Evolutionary conservation across 1,140 invertebrate species (phyloP).

Genomic region (Dufourea novaeangliae): DNA sequence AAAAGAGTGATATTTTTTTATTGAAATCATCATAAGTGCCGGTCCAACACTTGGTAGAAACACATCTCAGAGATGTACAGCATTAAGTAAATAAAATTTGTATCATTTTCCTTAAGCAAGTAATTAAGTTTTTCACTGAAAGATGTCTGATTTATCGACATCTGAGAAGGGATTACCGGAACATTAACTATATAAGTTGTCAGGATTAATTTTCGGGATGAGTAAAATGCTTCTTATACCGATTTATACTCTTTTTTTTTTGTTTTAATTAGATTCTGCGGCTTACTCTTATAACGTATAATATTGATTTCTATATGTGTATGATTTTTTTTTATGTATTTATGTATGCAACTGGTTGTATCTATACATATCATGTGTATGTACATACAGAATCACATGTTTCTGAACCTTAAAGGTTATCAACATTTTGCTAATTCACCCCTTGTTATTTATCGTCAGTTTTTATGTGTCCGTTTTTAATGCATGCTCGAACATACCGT

Average conservation of each 20-base stretch:
- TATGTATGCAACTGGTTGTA: conserved; percentile 45
- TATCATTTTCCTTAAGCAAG: not conserved
- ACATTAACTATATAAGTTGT: not conserved
- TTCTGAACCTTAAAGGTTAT: conserved; percentile 66
- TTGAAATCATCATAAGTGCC: not conserved
- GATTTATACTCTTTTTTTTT: conserved; percentile 60
- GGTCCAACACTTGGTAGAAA: not conserved
- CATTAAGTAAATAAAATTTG: conserved; percentile 25
- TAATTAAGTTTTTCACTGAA: not conserved
- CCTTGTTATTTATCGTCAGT: conserved; percentile 2
- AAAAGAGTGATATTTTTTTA: not conserved
- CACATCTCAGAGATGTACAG: not conserved
- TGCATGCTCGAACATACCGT: conserved; percentile 9
- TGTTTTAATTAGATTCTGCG: conserved; percentile 62
- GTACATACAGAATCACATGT: conserved; percentile 57
- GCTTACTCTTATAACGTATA: conserved; percentile 59
- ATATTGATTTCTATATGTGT: conserved; percentile 56
- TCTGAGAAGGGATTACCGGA: not conserved
- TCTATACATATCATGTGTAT: conserved; percentile 53
- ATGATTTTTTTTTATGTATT: conserved; percentile 55
- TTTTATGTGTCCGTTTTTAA: conserved; percentile 14
- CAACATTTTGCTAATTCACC: conserved; percentile 47
- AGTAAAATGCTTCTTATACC: conserved; percentile 31
- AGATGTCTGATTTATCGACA: not conserved
- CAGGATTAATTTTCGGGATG: conserved; percentile 13